Evolutionary conservation across 1,140 invertebrate species (phyloP).

Genomic region (Calliopsis andreniformis): DNA sequence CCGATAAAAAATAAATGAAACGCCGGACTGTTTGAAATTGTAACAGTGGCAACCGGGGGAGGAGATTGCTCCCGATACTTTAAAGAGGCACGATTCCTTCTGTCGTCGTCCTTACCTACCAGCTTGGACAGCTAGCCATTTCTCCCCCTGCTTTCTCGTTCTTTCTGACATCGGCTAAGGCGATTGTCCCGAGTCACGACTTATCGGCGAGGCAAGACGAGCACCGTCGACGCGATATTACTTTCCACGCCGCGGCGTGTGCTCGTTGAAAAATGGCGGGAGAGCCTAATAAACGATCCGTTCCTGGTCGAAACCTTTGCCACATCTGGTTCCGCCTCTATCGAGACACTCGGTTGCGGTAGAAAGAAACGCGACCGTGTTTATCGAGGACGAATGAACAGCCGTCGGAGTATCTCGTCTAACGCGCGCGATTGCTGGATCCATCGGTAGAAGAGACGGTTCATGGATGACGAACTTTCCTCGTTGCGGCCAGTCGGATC

Average conservation of each 20-base stretch:
- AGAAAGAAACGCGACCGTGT: neutral
- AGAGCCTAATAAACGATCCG: neutral
- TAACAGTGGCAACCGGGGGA: constrained; percentile 64
- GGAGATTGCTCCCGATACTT: constrained; percentile 62
- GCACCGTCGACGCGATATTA: constrained; percentile 10
- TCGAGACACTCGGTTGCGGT: neutral
- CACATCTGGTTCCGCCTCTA: too few species aligned
- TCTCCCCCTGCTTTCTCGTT: neutral
- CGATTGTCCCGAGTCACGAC: constrained; percentile 30
- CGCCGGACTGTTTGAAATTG: constrained; percentile 71
- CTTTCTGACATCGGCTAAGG: constrained; percentile 34
- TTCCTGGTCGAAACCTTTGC: too few species aligned
- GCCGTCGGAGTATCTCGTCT: neutral
- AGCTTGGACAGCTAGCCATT: neutral
- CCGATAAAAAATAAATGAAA: constrained; percentile 73
- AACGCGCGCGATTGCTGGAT: neutral
- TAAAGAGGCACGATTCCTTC: constrained; percentile 64
- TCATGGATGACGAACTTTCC: constrained; percentile 21
- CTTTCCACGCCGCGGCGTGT: neutral
- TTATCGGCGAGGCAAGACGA: neutral
- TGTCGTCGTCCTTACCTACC: constrained; percentile 34
- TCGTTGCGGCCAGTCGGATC: constrained; percentile 27
- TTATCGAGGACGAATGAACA: neutral
- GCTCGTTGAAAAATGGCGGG: neutral
- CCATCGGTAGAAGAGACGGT: neutral